phyloP scores from a whole-genome alignment of 2,888 invertebrate genomes.

The Cacoxenus indagator region DNA sequence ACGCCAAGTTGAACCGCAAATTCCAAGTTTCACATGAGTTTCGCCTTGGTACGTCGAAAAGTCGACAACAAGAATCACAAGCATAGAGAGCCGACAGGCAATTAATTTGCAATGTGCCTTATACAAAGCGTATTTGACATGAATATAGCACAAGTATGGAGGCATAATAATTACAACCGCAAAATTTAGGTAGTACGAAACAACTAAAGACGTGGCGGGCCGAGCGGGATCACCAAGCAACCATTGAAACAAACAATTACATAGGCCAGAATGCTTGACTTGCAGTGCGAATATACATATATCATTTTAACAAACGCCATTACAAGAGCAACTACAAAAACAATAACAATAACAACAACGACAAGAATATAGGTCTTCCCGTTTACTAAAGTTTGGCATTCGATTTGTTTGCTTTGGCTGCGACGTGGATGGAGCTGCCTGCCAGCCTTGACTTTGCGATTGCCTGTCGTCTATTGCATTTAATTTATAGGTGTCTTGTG shows the following conservation, averaged over 20 bases:
- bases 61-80: constrained; percentile 1
- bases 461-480: constrained; percentile 16
- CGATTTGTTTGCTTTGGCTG: neutral
- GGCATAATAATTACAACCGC: neutral
- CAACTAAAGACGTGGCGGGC: too few relatives aligned
- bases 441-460: constrained; percentile 10
- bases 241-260: neutral
- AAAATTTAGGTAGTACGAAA: neutral
- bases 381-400: neutral
- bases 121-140: neutral
- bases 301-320: neutral
- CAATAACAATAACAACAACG: neutral
- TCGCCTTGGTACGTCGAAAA: too few relatives aligned
- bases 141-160: neutral
- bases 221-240: too few relatives aligned
- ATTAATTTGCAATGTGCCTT: neutral
- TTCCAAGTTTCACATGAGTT: too few relatives aligned
- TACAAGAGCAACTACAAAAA: neutral
- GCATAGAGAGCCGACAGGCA: constrained; percentile 5
- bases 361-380: neutral
- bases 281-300: neutral
- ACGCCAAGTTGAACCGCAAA: too few relatives aligned
- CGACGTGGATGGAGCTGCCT: too few relatives aligned
- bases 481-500: constrained; percentile 20
- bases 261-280: neutral